These are phyloP conservation scores for Galemys pyrenaicus DNA, from an alignment of 2,113 vertebrate species.

Conservation along the genomic window DNA sequence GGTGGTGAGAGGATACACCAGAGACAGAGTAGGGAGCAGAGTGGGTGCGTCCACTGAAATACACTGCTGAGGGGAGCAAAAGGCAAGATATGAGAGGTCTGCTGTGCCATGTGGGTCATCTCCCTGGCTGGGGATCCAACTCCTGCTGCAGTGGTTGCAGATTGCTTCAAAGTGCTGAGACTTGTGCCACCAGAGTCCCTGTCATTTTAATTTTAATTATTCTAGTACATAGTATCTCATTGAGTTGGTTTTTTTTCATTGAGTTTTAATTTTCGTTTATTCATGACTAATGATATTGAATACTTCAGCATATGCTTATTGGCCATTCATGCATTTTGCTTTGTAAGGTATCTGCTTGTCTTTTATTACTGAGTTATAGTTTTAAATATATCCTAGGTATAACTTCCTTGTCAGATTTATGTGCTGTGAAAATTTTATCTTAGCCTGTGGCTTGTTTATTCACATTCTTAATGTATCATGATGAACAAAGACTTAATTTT, in stretches of 20 bases:
- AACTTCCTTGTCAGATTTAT: neutral
- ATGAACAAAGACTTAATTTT: neutral
- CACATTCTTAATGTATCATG: neutral
- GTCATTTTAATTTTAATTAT: constrained; percentile 8
- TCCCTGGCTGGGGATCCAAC: too few species aligned
- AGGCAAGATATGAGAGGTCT: too few species aligned
- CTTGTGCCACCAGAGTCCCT: too few species aligned
- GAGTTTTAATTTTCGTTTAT: constrained; percentile 6
- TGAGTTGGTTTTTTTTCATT: neutral
- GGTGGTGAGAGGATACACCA: too few species aligned
- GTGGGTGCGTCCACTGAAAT: too few species aligned
- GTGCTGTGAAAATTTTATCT: neutral
- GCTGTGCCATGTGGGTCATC: too few species aligned
- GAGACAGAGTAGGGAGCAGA: too few species aligned
- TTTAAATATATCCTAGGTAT: neutral
- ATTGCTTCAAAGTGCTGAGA: too few species aligned
- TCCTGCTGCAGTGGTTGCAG: too few species aligned
- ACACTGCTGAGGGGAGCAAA: too few species aligned
- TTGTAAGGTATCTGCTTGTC: neutral
- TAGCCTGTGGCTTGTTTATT: neutral
- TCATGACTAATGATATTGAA: neutral
- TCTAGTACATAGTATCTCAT: neutral
- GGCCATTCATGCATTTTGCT: neutral
- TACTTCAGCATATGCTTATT: neutral
- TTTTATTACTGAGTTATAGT: constrained; percentile 4